Percentiles rank a stretch among this genome's conserved stretches.
phyloP scores from a whole-genome alignment of 2,797 vertebrate species.

The Pseudotriccus pelzelni region DNA sequence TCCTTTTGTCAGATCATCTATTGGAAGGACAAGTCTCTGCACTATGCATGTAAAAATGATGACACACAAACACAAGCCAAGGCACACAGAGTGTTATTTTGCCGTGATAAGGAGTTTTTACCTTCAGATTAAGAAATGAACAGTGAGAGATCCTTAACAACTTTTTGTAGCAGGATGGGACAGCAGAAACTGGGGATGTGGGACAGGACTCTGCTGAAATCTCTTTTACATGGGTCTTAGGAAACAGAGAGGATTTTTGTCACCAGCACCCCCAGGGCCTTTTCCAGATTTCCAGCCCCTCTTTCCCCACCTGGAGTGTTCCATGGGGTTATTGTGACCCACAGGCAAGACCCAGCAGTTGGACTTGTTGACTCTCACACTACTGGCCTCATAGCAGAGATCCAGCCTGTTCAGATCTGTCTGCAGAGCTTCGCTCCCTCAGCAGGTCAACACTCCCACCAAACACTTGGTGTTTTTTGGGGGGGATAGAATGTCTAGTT shows the following conservation, averaged over 20 bases:
- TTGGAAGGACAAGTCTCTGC: neutral
- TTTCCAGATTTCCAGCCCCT: neutral
- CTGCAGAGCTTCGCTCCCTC: neutral
- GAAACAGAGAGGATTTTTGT: neutral
- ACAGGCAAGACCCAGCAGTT: no score
- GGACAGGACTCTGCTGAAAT: neutral
- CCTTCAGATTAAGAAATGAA: neutral
- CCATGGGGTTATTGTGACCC: neutral
- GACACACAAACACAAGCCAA: neutral
- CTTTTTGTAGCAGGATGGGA: neutral
- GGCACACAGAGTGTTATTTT: neutral
- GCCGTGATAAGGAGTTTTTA: neutral
- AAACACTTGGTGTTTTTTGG: neutral
- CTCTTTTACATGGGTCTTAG: neutral
- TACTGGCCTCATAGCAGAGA: neutral
- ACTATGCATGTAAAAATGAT: neutral
- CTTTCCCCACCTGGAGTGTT: neutral
- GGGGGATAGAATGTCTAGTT: neutral
- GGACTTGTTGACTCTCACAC: neutral
- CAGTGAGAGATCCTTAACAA: accelerated
- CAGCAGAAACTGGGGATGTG: neutral
- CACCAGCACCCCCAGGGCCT: no score
- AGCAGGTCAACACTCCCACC: neutral
- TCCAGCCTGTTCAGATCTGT: no score
- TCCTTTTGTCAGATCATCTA: accelerated